Conservation (phyloP, 2,797 vertebrate genomes). For the Phataginus tetradactyla region DNA sequence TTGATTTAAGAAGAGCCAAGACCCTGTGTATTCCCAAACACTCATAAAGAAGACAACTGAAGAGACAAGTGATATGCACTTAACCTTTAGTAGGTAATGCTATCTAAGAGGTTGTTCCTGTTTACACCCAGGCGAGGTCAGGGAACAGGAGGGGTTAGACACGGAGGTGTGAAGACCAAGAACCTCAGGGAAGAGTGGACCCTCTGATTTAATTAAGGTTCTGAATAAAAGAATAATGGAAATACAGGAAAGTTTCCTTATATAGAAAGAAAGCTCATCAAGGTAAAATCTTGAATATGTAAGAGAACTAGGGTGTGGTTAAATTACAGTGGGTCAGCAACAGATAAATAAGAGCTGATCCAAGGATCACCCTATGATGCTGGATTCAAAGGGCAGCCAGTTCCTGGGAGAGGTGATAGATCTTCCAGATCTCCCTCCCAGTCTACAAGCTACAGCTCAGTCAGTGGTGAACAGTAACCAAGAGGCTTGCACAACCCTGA, state of each 20-base stretch:
- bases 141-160: background rate
- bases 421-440: background rate
- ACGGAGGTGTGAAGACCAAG: background rate
- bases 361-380: background rate
- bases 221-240: background rate
- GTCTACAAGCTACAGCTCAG: background rate
- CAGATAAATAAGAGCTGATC: background rate
- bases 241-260: background rate
- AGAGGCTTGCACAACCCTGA: background rate
- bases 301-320: background rate
- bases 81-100: background rate
- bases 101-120: background rate
- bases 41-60: background rate
- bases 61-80: background rate
- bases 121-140: background rate
- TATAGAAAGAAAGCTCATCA: background rate
- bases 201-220: background rate
- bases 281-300: background rate
- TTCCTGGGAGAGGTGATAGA: background rate
- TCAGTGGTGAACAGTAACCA: background rate
- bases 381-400: background rate
- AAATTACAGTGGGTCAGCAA: slow-evolving; percentile 20
- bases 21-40: background rate
- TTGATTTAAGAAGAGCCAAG: background rate
- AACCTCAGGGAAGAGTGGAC: background rate